Conservation (phyloP, 2,797 vertebrate genomes). For the Alfaro cultratus region DNA sequence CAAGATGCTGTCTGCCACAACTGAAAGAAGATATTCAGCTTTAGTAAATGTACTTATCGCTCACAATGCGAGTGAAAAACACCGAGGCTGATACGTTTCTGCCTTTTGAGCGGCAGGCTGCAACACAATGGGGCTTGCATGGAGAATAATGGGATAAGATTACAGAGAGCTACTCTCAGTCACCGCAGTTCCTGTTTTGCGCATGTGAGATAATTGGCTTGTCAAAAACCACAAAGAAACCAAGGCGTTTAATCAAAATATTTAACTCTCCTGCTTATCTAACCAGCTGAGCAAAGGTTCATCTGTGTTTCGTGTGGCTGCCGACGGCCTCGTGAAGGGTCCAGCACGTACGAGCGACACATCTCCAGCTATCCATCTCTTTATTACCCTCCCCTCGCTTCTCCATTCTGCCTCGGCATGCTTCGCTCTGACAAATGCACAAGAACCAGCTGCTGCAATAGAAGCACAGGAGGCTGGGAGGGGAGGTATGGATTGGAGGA, state of each 20-base stretch:
- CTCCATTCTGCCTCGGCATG: slow-evolving; percentile 58
- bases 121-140: slow-evolving; percentile 22
- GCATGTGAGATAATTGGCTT: slow-evolving; percentile 27
- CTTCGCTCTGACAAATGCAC: slow-evolving; percentile 81
- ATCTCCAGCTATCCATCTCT: slow-evolving; percentile 63
- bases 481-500: slow-evolving; percentile 64
- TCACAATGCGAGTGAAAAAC: slow-evolving; percentile 11
- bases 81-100: slow-evolving; percentile 27
- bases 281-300: slow-evolving; percentile 47
- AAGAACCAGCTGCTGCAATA: slow-evolving; percentile 71
- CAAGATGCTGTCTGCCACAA: slow-evolving; percentile 68
- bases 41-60: slow-evolving; percentile 49
- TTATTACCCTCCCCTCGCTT: slow-evolving; percentile 38
- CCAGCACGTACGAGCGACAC: slow-evolving; percentile 66
- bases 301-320: slow-evolving; percentile 51
- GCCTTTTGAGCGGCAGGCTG: slow-evolving; percentile 15
- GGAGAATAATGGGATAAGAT: slow-evolving; percentile 43
- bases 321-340: slow-evolving; percentile 53
- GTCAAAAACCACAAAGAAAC: slow-evolving; percentile 48
- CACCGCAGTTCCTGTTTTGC: slow-evolving; percentile 40
- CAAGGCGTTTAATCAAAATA: slow-evolving; percentile 52
- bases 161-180: slow-evolving; percentile 22
- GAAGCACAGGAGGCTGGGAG: slow-evolving; percentile 61
- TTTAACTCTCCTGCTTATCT: slow-evolving; percentile 43
- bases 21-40: slow-evolving; percentile 66